Evolutionary conservation across 2,888 invertebrate genomes (phyloP).

Genomic region (Carpatolechia fugitivella): DNA sequence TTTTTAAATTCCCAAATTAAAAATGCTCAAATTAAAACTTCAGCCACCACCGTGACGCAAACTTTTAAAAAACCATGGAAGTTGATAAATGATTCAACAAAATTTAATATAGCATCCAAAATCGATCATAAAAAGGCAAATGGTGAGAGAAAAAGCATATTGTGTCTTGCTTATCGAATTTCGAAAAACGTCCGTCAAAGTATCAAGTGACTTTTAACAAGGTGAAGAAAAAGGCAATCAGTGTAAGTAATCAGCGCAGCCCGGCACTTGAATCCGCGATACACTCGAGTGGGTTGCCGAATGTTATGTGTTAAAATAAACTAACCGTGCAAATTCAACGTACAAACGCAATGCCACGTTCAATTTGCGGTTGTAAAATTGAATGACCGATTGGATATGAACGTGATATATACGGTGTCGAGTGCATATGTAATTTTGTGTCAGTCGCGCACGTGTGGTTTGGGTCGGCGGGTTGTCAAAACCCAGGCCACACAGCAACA

Average conservation of each 20-base stretch:
- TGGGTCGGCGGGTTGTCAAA: constrained; percentile 38
- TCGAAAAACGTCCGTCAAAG: constrained; percentile 4
- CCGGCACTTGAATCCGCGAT: constrained; percentile 30
- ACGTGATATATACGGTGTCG: constrained; percentile 12
- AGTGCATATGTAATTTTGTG: constrained; percentile 16
- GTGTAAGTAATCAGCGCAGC: constrained; percentile 19
- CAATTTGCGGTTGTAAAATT: constrained; percentile 13
- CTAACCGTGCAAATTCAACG: constrained; percentile 41
- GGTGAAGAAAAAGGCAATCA: constrained; percentile 25
- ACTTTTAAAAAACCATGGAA: neutral
- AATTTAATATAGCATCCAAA: neutral
- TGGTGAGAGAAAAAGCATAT: neutral
- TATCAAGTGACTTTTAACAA: constrained; percentile 16
- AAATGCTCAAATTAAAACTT: neutral
- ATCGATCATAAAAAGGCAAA: neutral
- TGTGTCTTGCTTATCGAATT: neutral
- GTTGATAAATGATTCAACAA: neutral
- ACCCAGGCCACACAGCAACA: constrained; percentile 28
- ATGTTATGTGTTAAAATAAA: constrained; percentile 44
- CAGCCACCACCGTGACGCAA: neutral
- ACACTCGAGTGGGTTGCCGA: constrained; percentile 27
- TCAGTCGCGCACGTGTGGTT: constrained; percentile 35
- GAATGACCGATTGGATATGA: constrained; percentile 9
- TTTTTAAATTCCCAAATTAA: no score
- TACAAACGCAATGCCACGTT: constrained; percentile 10